Percentiles rank a stretch among this genome's conserved stretches.
Evolutionary conservation across 2,888 invertebrate species (phyloP).

Genomic region (Sycophila texana): DNA sequence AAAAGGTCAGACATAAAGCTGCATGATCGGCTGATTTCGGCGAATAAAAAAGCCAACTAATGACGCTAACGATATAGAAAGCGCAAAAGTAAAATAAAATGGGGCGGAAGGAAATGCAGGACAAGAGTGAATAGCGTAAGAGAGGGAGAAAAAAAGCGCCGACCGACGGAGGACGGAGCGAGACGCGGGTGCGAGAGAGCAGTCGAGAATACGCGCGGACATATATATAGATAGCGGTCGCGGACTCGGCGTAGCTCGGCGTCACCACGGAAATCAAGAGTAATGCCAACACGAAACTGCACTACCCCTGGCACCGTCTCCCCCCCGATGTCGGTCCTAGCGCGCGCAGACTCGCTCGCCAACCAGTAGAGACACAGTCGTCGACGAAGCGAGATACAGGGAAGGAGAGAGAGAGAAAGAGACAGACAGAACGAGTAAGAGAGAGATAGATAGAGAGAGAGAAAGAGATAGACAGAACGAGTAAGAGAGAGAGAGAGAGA

Average conservation of each 20-base stretch:
- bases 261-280: conserved; percentile 81
- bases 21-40: no score
- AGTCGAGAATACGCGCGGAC: conserved; percentile 12
- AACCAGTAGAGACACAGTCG: conserved; percentile 22
- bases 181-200: conserved; percentile 22
- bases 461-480: no score
- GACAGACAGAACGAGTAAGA: conserved; percentile 41
- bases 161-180: conserved; percentile 64
- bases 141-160: neutral
- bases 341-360: conserved; percentile 33
- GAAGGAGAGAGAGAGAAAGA: conserved; percentile 34
- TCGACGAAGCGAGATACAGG: neutral
- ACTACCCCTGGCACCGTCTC: conserved; percentile 73
- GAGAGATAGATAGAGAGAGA: conserved; percentile 25
- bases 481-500: conserved; percentile 37
- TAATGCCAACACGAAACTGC: conserved; percentile 82
- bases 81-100: neutral
- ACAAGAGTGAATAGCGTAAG: conserved; percentile 15
- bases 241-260: conserved; percentile 63
- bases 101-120: conserved; percentile 11
- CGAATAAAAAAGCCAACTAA: no score
- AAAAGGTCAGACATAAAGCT: no score
- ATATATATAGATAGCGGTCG: conserved; percentile 57
- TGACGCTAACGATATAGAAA: no score
- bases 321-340: conserved; percentile 29